Conservation (phyloP, 1,140 invertebrate genomes). For the Leptestheria dahalacensis region DNA sequence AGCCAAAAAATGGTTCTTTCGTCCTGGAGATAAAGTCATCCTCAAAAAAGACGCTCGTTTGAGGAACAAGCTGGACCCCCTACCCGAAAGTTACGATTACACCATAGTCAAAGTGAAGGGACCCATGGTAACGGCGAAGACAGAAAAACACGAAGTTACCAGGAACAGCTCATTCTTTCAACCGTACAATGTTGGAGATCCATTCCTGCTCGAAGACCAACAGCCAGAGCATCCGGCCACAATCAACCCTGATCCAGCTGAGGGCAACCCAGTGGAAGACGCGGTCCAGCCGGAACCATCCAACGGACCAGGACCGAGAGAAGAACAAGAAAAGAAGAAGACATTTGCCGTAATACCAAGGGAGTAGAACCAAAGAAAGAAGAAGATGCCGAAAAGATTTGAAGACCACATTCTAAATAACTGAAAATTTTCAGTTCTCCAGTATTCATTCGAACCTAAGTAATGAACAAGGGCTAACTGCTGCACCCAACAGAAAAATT, state of each 20-base stretch:
- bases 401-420: too few relatives aligned
- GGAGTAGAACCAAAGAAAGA: too few relatives aligned
- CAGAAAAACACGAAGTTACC: neutral
- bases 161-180: neutral
- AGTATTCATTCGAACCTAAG: too few relatives aligned
- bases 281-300: too few relatives aligned
- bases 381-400: too few relatives aligned
- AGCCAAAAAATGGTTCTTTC: neutral
- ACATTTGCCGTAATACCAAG: too few relatives aligned
- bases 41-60: neutral
- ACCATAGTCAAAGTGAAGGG: neutral
- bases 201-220: neutral
- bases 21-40: neutral
- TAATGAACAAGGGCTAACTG: too few relatives aligned
- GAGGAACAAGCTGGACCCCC: slow-evolving; percentile 6
- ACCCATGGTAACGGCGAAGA: neutral
- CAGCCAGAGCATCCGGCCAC: neutral
- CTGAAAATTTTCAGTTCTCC: too few relatives aligned
- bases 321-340: too few relatives aligned
- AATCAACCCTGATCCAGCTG: neutral
- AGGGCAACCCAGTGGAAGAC: neutral
- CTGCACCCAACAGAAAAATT: too few relatives aligned
- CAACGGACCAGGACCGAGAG: too few relatives aligned
- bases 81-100: neutral
- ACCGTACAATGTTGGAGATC: neutral